Percentiles rank a stretch among this genome's conserved stretches.
These are phyloP conservation scores for Napeogenes inachia DNA, from an alignment of 2,888 invertebrate species.

Conservation along the genomic window DNA sequence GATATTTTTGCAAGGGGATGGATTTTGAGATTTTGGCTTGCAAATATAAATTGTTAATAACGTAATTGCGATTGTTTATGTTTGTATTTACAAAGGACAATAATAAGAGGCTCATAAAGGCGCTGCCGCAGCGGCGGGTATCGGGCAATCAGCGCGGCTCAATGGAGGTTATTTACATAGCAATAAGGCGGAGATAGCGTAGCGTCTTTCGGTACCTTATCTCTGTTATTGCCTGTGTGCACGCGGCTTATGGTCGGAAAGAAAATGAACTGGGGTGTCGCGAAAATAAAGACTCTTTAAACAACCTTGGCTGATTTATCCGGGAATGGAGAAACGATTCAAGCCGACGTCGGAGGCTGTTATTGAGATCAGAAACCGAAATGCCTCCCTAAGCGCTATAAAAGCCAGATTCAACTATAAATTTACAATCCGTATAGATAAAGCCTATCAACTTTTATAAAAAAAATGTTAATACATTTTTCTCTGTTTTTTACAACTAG, in stretches of 20 bases:
- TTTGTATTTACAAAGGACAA: conserved; percentile 34
- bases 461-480: too few relatives aligned
- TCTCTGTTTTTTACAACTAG: too few relatives aligned
- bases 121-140: conserved; percentile 69
- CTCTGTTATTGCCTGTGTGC: conserved; percentile 69
- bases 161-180: conserved; percentile 74
- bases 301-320: conserved; percentile 57
- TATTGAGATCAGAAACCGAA: conserved; percentile 23
- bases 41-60: conserved; percentile 12
- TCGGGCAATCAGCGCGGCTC: conserved; percentile 62
- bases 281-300: conserved; percentile 60
- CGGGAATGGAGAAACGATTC: conserved; percentile 40
- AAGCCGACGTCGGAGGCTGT: conserved; percentile 18
- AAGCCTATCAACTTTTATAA: too few relatives aligned
- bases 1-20: conserved; percentile 21
- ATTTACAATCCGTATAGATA: not conserved
- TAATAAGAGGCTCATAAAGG: conserved; percentile 57
- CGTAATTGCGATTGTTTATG: conserved; percentile 36
- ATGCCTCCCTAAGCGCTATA: conserved; percentile 19
- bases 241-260: conserved; percentile 65
- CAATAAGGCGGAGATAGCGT: conserved; percentile 68
- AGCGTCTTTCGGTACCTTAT: conserved; percentile 50
- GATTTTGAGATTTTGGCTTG: conserved; percentile 12
- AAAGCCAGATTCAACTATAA: conserved; percentile 2
- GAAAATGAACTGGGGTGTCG: conserved; percentile 62